Evolutionary conservation across 2,888 invertebrate species (phyloP).

Genomic region (Fragum fragum): DNA sequence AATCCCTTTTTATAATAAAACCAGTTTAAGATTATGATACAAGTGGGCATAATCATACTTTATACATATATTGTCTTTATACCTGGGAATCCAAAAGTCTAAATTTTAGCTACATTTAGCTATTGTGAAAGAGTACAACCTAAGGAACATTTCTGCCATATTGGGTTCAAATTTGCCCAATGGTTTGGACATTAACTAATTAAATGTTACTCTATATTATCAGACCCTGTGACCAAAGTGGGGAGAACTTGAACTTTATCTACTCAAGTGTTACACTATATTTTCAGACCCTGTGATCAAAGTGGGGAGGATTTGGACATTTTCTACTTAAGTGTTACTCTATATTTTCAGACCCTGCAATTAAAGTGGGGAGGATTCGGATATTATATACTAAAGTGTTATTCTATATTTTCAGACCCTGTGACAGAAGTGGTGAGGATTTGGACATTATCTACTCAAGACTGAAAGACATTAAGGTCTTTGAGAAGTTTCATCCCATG

Average conservation of each 20-base stretch:
- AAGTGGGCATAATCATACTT: no score
- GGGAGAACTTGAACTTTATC: slow-evolving; percentile 92
- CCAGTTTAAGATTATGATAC: no score
- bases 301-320: slow-evolving; percentile 92
- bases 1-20: no score
- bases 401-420: slow-evolving; percentile 87
- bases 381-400: no score
- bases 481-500: slow-evolving; percentile 89
- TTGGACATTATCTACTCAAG: slow-evolving; percentile 90
- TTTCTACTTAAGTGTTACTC: slow-evolving; percentile 88
- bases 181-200: slow-evolving; percentile 92
- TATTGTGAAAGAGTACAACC: no score
- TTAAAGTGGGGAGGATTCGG: no score
- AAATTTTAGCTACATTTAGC: no score
- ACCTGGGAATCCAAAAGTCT: no score
- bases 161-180: no score
- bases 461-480: slow-evolving; percentile 84
- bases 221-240: slow-evolving; percentile 91
- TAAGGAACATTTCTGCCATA: no score
- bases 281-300: slow-evolving; percentile 90
- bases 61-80: no score
- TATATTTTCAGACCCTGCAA: no score
- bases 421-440: slow-evolving; percentile 92
- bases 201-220: slow-evolving; percentile 81
- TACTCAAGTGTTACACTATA: slow-evolving; percentile 85